These are phyloP conservation scores for Gortyna flavago DNA, from an alignment of 2,888 invertebrate species.

Conservation along the genomic window DNA sequence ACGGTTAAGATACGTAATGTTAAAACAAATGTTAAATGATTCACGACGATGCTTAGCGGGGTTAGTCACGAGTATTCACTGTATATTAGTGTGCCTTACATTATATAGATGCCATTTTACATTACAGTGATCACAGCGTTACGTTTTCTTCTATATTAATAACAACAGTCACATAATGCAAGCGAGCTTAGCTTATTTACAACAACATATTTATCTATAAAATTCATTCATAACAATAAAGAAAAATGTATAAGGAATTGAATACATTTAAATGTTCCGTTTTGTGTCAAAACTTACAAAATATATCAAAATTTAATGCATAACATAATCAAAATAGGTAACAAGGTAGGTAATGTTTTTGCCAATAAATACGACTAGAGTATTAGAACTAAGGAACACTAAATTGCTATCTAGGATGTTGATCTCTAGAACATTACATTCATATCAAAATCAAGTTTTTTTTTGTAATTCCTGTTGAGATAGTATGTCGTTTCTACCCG, in stretches of 20 bases:
- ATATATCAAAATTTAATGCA: slow-evolving; percentile 66
- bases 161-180: slow-evolving; percentile 89
- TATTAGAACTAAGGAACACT: slow-evolving; percentile 66
- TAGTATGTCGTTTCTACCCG: slow-evolving; percentile 56
- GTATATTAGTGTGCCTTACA: slow-evolving; percentile 85
- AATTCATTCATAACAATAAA: slow-evolving; percentile 76
- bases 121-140: slow-evolving; percentile 81
- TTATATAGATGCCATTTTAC: slow-evolving; percentile 83
- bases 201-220: slow-evolving; percentile 78
- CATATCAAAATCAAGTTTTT: slow-evolving; percentile 47
- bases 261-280: slow-evolving; percentile 69
- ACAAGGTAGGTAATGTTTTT: slow-evolving; percentile 82
- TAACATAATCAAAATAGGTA: slow-evolving; percentile 65
- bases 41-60: slow-evolving; percentile 84
- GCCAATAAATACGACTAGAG: slow-evolving; percentile 85
- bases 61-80: slow-evolving; percentile 86
- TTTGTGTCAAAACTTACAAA: slow-evolving; percentile 70
- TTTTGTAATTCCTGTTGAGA: slow-evolving; percentile 46
- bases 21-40: slow-evolving; percentile 76
- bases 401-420: slow-evolving; percentile 77
- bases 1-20: slow-evolving; percentile 69
- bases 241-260: slow-evolving; percentile 71
- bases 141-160: slow-evolving; percentile 80
- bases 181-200: slow-evolving; percentile 89
- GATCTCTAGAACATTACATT: slow-evolving; percentile 72